A percentile compares a stretch with the other conserved stretches of the same genome.
Evolutionary conservation across 2,888 invertebrate species (phyloP).

Genomic region (Sisyra terminalis): DNA sequence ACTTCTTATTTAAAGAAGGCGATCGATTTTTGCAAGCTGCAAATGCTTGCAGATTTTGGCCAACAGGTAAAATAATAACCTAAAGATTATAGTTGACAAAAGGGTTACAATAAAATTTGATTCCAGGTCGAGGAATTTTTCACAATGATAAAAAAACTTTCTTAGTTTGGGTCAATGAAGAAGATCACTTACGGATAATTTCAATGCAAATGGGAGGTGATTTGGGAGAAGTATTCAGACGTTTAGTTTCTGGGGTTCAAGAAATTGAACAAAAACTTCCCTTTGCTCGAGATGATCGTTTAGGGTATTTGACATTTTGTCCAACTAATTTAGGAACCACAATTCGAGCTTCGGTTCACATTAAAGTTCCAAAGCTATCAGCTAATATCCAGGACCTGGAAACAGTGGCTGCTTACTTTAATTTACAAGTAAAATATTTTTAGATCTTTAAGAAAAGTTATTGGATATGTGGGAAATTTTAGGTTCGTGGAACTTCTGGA

Average conservation of each 20-base stretch:
- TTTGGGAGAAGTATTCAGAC: constrained; percentile 76
- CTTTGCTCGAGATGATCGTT: constrained; percentile 88
- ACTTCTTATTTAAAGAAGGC: constrained; percentile 97
- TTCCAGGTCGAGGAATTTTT: constrained; percentile 80
- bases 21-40: constrained; percentile 83
- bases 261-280: constrained; percentile 87
- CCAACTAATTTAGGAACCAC: constrained; percentile 98
- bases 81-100: too few relatives aligned
- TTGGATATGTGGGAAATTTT: background rate
- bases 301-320: constrained; percentile 97
- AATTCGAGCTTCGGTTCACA: constrained; percentile 95
- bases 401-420: constrained; percentile 28
- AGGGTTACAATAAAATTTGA: too few relatives aligned
- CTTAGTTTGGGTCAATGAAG: constrained; percentile 96
- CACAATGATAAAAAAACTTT: constrained; percentile 95
- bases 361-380: constrained; percentile 43
- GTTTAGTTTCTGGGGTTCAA: constrained; percentile 78
- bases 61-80: constrained; percentile 34
- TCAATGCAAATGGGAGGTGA: constrained; percentile 98
- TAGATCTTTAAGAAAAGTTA: background rate
- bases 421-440: constrained; percentile 21
- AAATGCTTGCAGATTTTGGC: constrained; percentile 96
- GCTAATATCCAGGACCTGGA: constrained; percentile 25
- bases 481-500: constrained; percentile 23
- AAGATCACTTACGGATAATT: constrained; percentile 94